Evolutionary conservation across 2,113 vertebrate species (phyloP).

Genomic region (Hyaena hyaena): DNA sequence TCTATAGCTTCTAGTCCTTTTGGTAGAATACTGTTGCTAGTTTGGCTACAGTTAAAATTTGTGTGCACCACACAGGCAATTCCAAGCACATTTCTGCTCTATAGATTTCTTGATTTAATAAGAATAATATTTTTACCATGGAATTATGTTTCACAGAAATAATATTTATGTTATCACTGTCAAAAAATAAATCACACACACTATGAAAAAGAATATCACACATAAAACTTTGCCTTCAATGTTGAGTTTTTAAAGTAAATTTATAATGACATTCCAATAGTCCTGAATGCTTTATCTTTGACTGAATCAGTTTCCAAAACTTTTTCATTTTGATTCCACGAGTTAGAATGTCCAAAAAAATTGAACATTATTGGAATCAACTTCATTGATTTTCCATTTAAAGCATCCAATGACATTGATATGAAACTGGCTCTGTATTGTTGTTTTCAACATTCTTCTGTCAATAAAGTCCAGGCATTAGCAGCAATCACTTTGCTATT

Average conservation of each 20-base stretch:
- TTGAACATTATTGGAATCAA: neutral
- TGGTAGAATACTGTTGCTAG: neutral
- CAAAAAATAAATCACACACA: neutral
- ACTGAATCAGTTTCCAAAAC: neutral
- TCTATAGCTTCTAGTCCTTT: neutral
- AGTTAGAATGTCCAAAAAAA: neutral
- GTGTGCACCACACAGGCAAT: neutral
- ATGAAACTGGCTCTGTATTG: neutral
- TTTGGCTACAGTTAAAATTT: neutral
- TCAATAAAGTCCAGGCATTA: neutral
- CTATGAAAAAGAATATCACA: neutral
- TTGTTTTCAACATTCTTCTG: neutral
- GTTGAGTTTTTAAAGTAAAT: slow-evolving; percentile 13
- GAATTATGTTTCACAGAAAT: neutral
- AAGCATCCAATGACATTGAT: neutral
- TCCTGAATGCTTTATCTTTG: neutral
- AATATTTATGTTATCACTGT: neutral
- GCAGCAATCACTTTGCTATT: neutral
- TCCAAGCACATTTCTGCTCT: neutral
- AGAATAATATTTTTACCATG: neutral
- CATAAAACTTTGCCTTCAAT: neutral
- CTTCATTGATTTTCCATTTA: slow-evolving; percentile 8
- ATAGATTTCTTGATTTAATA: slow-evolving; percentile 40
- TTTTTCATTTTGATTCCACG: neutral
- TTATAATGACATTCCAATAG: neutral